Base-by-base conservation (phyloP, 2,797 vertebrate genomes). In the Tokudaia tokunoshimensis region DNA sequence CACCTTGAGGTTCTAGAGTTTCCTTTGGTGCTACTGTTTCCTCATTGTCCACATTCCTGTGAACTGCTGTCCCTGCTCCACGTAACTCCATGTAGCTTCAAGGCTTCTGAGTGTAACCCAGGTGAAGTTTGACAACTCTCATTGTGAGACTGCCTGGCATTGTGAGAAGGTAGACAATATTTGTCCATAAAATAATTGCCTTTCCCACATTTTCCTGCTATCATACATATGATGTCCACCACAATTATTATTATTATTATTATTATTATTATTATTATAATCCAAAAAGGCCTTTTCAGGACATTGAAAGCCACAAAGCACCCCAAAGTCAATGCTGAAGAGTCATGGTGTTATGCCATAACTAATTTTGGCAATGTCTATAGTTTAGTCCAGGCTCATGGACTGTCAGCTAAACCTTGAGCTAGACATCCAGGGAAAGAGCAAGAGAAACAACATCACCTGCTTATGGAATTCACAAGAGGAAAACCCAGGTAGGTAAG, bases 261-360 rank as follows among this genome's bases (percentile, higher is more conserved):
- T n/a, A n/a, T n/a, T n/a, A n/a, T n/a, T n/a, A n/a, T n/a, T n/a
- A n/a, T n/a, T n/a, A n/a, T n/a, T n/a, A n/a, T n/a, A n/a, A n/a
- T 74, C 29, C 65, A 67, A 94, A 84, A 91, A 80, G 47, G 31
- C 14, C 31, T 95, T 92, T 91, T 61, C 41, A 63, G 17, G 12
- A 26, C 81, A 1, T 70, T 52, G 75, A 37, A 6, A 75, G 47
- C 5, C n/a, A 37, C 82, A 55, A 55, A 85, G 24, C 61, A 85
- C 17, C 37, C 65, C n/a, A 67, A 88, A 63, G 79, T 52, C 50
- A 91, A 47, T 11, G 52, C 59, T 31, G 29, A 84, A 44, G 41
- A 29, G 29, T 20, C 41, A 65, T 13, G 59, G 41, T 63, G 29
- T 20, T 59, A 47, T 34, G 34, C 22, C 57, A 10, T 6, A 87